Evolutionary conservation across 1,140 invertebrate genomes (phyloP).

Genomic region (Drosophila athabasca): DNA sequence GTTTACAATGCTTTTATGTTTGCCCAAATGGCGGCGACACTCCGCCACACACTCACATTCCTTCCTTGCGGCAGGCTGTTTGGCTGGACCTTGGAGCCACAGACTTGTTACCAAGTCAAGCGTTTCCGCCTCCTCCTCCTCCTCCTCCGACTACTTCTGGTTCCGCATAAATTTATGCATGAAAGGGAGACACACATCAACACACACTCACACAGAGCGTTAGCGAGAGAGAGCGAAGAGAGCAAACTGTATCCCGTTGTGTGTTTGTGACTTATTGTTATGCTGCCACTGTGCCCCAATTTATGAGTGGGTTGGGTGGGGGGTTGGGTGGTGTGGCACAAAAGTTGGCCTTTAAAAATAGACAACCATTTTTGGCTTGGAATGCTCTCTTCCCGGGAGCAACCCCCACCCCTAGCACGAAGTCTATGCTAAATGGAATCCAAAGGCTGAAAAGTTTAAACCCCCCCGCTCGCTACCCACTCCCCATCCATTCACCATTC

Average conservation of each 20-base stretch:
- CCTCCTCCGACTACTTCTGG: slow-evolving; percentile 11
- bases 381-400: slow-evolving; percentile 10
- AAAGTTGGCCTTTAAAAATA: slow-evolving; percentile 61
- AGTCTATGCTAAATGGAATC: slow-evolving; percentile 50
- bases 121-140: slow-evolving; percentile 19
- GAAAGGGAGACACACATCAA: slow-evolving; percentile 14
- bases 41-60: not conserved
- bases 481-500: too few relatives aligned
- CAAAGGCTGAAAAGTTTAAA: slow-evolving; percentile 41
- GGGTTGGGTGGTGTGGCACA: too few relatives aligned
- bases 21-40: slow-evolving; percentile 68
- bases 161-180: slow-evolving; percentile 51
- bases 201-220: not conserved
- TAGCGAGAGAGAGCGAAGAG: not conserved
- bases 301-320: slow-evolving; percentile 49
- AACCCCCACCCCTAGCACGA: not conserved
- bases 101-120: slow-evolving; percentile 43
- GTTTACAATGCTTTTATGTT: slow-evolving; percentile 81
- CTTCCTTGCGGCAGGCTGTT: not conserved
- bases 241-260: slow-evolving; percentile 23
- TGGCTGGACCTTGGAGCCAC: not conserved
- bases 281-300: slow-evolving; percentile 77
- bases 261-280: slow-evolving; percentile 78
- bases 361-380: slow-evolving; percentile 30
- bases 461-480: slow-evolving; percentile 12